Evolutionary conservation across 2,113 vertebrate genomes (phyloP), one percentile per base, ranked within the genome.

Genomic region (Gorsachius goisagi): DNA sequence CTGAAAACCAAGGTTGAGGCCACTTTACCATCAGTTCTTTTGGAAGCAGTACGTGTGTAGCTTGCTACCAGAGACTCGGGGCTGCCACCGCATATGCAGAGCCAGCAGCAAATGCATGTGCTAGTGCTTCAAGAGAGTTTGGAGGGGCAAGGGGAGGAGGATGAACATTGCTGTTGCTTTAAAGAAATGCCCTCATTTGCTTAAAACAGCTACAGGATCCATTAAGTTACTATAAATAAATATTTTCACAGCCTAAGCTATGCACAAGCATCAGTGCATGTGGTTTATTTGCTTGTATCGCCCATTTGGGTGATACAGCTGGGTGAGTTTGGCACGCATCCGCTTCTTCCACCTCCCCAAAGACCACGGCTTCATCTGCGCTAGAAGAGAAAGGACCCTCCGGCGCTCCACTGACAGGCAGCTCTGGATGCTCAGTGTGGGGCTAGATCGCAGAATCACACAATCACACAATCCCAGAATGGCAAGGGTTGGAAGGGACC

Each of bases 11-110:
- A 55, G 16, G 24, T 18, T 35, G 15, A 21, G 16, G 16, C 15
- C 15, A n/a, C 30, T 47, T 55, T 24, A 47, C 56, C 9, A 7
- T 44, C 50, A 50, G 26, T 44, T 55, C 32, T 23, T 84, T 56
- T 63, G 50, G 64, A 62, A 69, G 11, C 4, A n/a, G 13, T 6
- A 69, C 23, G 6, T 1, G 0, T 10, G 16, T 35, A 41, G 11
- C 20, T 35, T 41, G n/a, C 13, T 26, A 50, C 21, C 47, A 68
- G 53, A 60, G 71, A 33, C 37, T 20, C 15, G 32, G 45, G 16
- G 33, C 33, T 39, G 39, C 37, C 32, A 67, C 37, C 2, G 0
- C 26, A 24, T 3, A 21, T 1, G 0, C 39, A 18, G 7, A 66
- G 13, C 47, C 62, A 45, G 39, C 45, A 60, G n/a, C 9, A 41